phyloP scores from a whole-genome alignment of 2,797 vertebrate species.

The Sebastes oblongus region DNA sequence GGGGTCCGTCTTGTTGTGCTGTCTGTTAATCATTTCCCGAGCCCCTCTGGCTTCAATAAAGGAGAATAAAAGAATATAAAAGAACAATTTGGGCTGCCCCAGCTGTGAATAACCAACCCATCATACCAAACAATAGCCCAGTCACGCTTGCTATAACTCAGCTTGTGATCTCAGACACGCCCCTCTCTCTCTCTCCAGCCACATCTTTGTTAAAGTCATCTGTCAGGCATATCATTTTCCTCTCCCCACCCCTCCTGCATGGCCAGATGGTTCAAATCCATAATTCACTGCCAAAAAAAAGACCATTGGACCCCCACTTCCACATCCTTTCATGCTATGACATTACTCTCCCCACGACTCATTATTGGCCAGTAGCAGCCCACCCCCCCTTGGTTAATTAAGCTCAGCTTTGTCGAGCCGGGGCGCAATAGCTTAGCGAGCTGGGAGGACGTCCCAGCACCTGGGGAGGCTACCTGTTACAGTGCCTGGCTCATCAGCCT shows the following conservation, averaged over 20 bases:
- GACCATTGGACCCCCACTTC: slow-evolving; percentile 77
- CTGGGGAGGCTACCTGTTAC: slow-evolving; percentile 94
- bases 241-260: slow-evolving; percentile 78
- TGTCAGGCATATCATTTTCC: slow-evolving; percentile 83
- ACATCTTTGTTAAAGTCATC: slow-evolving; percentile 94
- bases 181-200: slow-evolving; percentile 81
- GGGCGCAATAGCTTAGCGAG: slow-evolving; percentile 87
- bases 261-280: slow-evolving; percentile 99
- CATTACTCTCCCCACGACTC: slow-evolving; percentile 75
- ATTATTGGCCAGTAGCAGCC: slow-evolving; percentile 84
- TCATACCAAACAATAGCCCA: slow-evolving; percentile 88
- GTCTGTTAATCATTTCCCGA: slow-evolving; percentile 83
- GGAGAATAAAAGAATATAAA: slow-evolving; percentile 86
- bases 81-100: slow-evolving; percentile 89
- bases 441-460: slow-evolving; percentile 85
- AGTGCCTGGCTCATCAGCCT: slow-evolving; percentile 73
- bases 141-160: slow-evolving; percentile 87
- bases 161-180: slow-evolving; percentile 91
- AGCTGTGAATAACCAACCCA: slow-evolving; percentile 89
- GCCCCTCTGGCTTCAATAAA: slow-evolving; percentile 87
- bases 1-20: slow-evolving; percentile 73
- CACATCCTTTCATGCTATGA: slow-evolving; percentile 81
- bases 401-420: slow-evolving; percentile 91
- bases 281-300: slow-evolving; percentile 90
- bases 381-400: slow-evolving; percentile 90